Conservation (phyloP, 2,888 invertebrate genomes). For the Leistus spinibarbis region DNA sequence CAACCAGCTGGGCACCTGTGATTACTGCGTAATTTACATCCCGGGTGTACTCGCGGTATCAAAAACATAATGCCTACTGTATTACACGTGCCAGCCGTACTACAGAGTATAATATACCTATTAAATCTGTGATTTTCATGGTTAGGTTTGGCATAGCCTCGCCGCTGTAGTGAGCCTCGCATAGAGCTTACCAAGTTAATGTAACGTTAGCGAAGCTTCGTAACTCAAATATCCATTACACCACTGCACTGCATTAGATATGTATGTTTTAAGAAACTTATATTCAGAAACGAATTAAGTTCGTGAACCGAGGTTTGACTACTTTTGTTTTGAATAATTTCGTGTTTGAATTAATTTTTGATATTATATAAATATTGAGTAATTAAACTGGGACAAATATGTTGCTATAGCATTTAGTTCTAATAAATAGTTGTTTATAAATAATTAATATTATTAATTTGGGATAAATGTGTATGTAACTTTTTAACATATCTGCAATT, state of each 20-base stretch:
- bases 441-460: no score
- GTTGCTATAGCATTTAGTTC: no score
- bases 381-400: no score
- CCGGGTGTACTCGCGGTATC: background rate
- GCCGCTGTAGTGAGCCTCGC: background rate
- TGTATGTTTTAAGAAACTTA: background rate
- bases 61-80: background rate
- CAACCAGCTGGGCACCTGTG: background rate
- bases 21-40: background rate
- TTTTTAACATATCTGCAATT: no score
- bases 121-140: background rate
- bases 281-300: no score
- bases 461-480: no score
- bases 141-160: background rate
- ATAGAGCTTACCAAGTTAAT: background rate
- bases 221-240: background rate
- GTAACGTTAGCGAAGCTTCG: background rate
- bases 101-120: background rate
- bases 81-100: background rate
- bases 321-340: no score
- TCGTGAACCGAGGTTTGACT: no score
- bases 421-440: no score
- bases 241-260: no score
- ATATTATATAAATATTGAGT: no score
- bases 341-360: no score